Conservation (phyloP, 2,888 invertebrate genomes). For the Drosophila meridionalis region DNA sequence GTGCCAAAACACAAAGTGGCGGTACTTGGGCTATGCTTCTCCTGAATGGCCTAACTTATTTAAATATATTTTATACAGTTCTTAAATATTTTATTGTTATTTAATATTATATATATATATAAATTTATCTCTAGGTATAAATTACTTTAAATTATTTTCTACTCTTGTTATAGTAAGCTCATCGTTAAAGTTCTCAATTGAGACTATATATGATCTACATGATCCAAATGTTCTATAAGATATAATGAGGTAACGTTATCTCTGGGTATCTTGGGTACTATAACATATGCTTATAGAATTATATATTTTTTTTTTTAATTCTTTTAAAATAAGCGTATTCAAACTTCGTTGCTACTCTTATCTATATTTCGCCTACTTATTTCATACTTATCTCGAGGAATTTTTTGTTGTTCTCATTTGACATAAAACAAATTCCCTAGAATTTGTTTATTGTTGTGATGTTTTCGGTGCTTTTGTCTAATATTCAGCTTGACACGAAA, state of each 20-base stretch:
- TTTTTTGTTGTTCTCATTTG: slow-evolving; percentile 9
- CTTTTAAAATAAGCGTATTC: slow-evolving; percentile 1
- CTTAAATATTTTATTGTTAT: too few relatives aligned
- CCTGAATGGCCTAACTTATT: slow-evolving; percentile 19
- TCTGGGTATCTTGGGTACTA: too few relatives aligned
- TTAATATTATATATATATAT: too few relatives aligned
- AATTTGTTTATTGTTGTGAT: slow-evolving; percentile 55
- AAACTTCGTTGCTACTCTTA: not conserved
- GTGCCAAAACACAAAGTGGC: slow-evolving; percentile 9
- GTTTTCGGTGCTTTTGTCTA: slow-evolving; percentile 48
- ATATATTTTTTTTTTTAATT: too few relatives aligned
- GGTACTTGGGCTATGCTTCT: slow-evolving; percentile 14
- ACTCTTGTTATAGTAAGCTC: too few relatives aligned
- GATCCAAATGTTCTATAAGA: too few relatives aligned
- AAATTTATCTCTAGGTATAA: too few relatives aligned
- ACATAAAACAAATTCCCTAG: slow-evolving; percentile 33
- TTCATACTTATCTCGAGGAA: not conserved
- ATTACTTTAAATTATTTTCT: too few relatives aligned
- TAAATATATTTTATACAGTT: not conserved
- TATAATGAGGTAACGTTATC: too few relatives aligned
- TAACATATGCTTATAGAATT: too few relatives aligned
- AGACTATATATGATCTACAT: too few relatives aligned
- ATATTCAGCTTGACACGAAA: slow-evolving; percentile 69
- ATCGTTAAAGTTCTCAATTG: too few relatives aligned
- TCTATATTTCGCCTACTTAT: not conserved